Conservation (phyloP, 2,797 vertebrate species). For the Cichlasoma orientale region DNA sequence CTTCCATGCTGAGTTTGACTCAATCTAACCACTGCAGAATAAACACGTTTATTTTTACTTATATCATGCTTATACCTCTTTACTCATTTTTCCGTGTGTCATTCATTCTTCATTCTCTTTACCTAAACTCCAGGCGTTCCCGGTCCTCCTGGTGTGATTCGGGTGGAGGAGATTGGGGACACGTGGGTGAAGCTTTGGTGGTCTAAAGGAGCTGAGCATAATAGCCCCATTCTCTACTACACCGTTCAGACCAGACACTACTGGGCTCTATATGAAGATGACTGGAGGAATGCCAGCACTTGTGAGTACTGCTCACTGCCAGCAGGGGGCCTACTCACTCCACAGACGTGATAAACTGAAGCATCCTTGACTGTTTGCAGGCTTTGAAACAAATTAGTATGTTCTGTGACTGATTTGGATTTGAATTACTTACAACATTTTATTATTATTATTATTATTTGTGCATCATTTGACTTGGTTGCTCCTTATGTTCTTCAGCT, state of each 20-base stretch:
- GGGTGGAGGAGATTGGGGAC: constrained; percentile 89
- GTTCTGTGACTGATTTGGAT: fast-evolving
- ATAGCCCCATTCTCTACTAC: constrained; percentile 91
- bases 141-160: constrained; percentile 91
- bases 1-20: not conserved
- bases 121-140: constrained; percentile 58
- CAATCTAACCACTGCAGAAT: no score
- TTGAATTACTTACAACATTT: fast-evolving
- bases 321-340: constrained; percentile 22
- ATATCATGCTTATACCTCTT: not conserved
- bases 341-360: not conserved
- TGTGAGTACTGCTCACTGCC: constrained; percentile 77
- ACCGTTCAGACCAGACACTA: constrained; percentile 89
- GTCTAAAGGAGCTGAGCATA: constrained; percentile 92
- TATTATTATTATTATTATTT: not conserved
- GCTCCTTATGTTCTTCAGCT: constrained; percentile 73
- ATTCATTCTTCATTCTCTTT: not conserved
- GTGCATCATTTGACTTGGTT: not conserved
- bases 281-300: constrained; percentile 93
- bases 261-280: constrained; percentile 85
- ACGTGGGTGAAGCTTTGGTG: constrained; percentile 90
- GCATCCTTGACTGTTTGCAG: not conserved
- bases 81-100: fast-evolving
- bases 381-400: not conserved
- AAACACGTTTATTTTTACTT: not conserved